A percentile compares a stretch with the other conserved stretches of the same genome.
phyloP scores from a whole-genome alignment of 2,113 vertebrate species.

The Gadus chalcogrammus region DNA sequence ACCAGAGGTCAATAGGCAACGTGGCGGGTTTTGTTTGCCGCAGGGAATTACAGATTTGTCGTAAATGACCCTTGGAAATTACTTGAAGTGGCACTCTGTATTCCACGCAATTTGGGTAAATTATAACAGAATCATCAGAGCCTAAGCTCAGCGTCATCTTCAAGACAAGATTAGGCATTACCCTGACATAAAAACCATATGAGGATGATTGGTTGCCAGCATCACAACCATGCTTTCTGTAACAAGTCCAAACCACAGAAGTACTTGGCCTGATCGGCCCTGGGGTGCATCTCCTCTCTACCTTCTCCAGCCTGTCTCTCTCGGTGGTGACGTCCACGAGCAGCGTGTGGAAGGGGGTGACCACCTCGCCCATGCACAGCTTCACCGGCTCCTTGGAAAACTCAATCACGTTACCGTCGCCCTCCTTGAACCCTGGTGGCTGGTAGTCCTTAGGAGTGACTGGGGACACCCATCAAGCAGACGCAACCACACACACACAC shows the following conservation, averaged over 20 bases:
- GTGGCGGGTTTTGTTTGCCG: no score
- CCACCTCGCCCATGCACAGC: slow-evolving; percentile 86
- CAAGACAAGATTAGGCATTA: no score
- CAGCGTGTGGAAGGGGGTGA: slow-evolving; percentile 85
- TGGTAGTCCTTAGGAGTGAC: slow-evolving; percentile 84
- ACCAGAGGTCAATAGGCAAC: not conserved
- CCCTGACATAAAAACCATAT: no score
- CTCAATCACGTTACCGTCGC: slow-evolving; percentile 67
- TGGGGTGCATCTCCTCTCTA: slow-evolving; percentile 25
- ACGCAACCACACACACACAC: not conserved
- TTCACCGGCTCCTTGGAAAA: slow-evolving; percentile 83
- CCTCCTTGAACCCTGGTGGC: slow-evolving; percentile 91
- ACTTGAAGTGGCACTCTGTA: no score
- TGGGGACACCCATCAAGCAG: slow-evolving; percentile 22
- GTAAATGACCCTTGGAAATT: no score
- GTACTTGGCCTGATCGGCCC: no score
- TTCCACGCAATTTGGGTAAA: no score
- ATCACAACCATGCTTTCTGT: no score
- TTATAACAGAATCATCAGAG: no score
- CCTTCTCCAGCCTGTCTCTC: slow-evolving; percentile 80
- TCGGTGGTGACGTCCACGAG: slow-evolving; percentile 88
- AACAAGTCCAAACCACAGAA: not conserved
- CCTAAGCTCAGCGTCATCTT: no score
- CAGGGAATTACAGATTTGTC: no score
- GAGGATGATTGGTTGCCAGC: no score